Evolutionary conservation across 2,113 vertebrate species (phyloP).

Genomic region (Corvus cornix): DNA sequence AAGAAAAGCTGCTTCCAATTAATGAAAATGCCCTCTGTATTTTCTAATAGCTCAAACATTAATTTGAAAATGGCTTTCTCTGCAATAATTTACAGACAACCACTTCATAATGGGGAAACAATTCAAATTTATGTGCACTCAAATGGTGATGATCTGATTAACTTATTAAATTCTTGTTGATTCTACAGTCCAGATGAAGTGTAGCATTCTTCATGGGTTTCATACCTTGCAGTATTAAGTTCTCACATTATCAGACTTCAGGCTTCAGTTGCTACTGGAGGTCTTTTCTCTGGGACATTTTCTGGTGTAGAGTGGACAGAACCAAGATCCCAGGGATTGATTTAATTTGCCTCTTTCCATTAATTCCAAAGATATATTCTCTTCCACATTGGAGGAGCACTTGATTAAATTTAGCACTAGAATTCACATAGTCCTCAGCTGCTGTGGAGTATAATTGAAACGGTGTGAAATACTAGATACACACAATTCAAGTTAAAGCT

Average conservation of each 20-base stretch:
- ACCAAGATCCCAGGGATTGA: neutral
- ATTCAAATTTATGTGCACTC: constrained; percentile 81
- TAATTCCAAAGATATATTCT: constrained; percentile 43
- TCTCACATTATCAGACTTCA: constrained; percentile 59
- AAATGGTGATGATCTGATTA: constrained; percentile 79
- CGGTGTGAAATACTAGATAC: constrained; percentile 16
- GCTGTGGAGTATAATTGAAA: constrained; percentile 54
- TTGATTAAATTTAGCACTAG: constrained; percentile 68
- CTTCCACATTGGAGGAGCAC: constrained; percentile 58
- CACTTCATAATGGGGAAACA: constrained; percentile 80
- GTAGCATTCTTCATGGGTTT: constrained; percentile 73
- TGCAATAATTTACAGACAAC: constrained; percentile 80
- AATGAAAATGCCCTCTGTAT: constrained; percentile 80
- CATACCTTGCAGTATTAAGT: constrained; percentile 57
- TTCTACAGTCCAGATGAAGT: constrained; percentile 73
- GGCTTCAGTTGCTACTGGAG: constrained; percentile 58
- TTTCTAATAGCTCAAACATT: constrained; percentile 79
- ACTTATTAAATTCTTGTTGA: constrained; percentile 83
- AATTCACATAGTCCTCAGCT: constrained; percentile 45
- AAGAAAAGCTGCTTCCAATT: constrained; percentile 74
- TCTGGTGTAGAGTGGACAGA: constrained; percentile 18
- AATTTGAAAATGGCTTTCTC: constrained; percentile 78
- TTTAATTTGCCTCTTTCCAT: constrained; percentile 59
- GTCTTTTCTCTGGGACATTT: constrained; percentile 37
- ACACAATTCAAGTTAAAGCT: constrained; percentile 37